A percentile compares a stretch with the other conserved stretches of the same genome.
Evolutionary conservation across 2,113 vertebrate species (phyloP).

Genomic region (Platysteira castanea): DNA sequence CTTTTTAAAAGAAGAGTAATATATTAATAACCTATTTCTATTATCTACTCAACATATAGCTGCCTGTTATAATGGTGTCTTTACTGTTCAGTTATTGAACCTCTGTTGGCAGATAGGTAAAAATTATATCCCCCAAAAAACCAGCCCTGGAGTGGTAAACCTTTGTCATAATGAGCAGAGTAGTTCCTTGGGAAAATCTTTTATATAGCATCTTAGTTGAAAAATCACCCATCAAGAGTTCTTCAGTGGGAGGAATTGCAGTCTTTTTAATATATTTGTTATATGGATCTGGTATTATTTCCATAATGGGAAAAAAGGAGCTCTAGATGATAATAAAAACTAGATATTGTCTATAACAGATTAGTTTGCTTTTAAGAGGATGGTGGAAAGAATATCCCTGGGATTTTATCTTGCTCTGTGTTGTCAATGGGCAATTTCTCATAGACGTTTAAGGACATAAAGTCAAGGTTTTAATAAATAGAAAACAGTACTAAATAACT

Average conservation of each 20-base stretch:
- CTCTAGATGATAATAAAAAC: background rate
- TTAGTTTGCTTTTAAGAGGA: background rate
- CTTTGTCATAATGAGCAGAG: conserved; percentile 5
- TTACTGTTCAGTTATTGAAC: background rate
- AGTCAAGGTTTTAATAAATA: background rate
- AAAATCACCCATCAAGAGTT: background rate
- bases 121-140: background rate
- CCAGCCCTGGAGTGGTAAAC: conserved; percentile 18
- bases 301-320: background rate
- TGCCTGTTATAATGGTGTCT: background rate
- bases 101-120: background rate
- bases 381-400: background rate
- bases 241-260: background rate
- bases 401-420: background rate
- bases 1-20: background rate
- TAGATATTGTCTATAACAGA: background rate
- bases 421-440: background rate
- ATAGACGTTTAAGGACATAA: background rate
- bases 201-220: background rate
- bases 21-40: background rate
- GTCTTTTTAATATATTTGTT: background rate
- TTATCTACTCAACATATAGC: background rate
- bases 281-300: background rate
- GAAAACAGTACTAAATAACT: background rate
- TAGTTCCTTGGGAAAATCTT: conserved; percentile 2